A percentile compares a stretch with the other conserved stretches of the same genome.
Conservation (phyloP, 2,113 vertebrate species). For the Columba janthina region DNA sequence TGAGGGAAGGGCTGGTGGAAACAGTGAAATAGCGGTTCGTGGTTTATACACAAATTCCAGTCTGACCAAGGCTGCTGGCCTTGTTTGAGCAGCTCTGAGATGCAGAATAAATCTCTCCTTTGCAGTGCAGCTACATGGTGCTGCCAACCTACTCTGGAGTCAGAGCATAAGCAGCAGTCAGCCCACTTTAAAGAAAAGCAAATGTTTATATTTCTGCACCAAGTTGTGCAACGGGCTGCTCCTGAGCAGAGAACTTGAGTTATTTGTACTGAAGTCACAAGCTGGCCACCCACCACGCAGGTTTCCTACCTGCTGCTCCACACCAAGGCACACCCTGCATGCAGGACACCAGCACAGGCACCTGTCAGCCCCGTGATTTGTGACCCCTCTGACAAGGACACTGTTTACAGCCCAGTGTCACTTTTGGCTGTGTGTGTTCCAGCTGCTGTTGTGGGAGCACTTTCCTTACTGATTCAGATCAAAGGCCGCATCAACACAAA, state of each 20-base stretch:
- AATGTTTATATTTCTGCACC: neutral
- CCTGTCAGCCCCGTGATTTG: conserved; percentile 69
- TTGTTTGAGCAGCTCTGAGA: neutral
- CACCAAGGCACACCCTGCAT: neutral
- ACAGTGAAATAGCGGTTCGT: neutral
- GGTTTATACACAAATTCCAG: neutral
- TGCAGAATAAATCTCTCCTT: neutral
- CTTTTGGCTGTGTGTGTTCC: conserved; percentile 66
- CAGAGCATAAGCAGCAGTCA: neutral
- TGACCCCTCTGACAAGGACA: conserved; percentile 25
- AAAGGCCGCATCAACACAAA: conserved; percentile 55
- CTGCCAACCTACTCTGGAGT: neutral
- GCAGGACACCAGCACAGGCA: conserved; percentile 50
- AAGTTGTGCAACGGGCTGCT: neutral
- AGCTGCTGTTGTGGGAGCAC: conserved; percentile 43
- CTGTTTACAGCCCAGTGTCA: conserved; percentile 46
- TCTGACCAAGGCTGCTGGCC: neutral
- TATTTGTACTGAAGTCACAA: conserved; percentile 76
- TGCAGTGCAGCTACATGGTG: neutral
- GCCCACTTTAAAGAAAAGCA: neutral
- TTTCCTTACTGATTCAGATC: conserved; percentile 51
- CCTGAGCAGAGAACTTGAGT: conserved; percentile 9
- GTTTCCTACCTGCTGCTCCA: conserved; percentile 61
- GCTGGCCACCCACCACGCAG: conserved; percentile 79
- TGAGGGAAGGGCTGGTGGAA: neutral